Percentiles rank a stretch among this genome's conserved stretches.
phyloP scores from a whole-genome alignment of 1,140 invertebrate genomes.

The Drosophila busckii region DNA sequence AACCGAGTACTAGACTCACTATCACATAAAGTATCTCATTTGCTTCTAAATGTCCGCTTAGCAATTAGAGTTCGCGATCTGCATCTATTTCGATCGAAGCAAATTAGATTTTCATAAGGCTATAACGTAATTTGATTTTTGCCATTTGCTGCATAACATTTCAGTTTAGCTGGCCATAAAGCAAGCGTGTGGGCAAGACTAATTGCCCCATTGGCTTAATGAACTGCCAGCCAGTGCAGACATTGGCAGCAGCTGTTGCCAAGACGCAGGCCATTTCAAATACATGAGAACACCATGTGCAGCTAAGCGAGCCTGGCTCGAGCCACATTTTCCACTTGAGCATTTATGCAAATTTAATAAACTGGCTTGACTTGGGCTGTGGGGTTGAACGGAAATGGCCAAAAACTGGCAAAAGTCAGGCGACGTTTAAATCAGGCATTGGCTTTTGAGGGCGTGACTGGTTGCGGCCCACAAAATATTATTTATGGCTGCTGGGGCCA shows the following conservation, averaged over 20 bases:
- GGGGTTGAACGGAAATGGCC: conserved; percentile 1
- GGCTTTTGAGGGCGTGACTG: conserved; percentile 14
- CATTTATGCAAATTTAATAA: conserved; percentile 77
- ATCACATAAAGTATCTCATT: too few relatives aligned
- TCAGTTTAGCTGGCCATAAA: conserved; percentile 10
- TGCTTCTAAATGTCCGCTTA: too few relatives aligned
- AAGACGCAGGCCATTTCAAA: not conserved
- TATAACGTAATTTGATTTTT: too few relatives aligned
- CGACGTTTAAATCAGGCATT: conserved; percentile 16
- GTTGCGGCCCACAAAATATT: conserved; percentile 53
- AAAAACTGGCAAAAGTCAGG: conserved; percentile 21
- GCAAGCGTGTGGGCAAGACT: conserved; percentile 28
- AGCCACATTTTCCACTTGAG: conserved; percentile 32
- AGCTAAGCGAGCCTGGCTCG: conserved; percentile 2
- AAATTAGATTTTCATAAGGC: too few relatives aligned
- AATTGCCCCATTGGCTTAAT: conserved; percentile 61
- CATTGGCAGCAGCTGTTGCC: conserved; percentile 58
- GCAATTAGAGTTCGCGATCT: too few relatives aligned
- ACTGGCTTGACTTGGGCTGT: conserved; percentile 16
- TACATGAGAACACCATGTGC: conserved; percentile 15
- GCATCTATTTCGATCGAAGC: too few relatives aligned
- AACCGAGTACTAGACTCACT: too few relatives aligned
- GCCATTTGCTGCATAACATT: not conserved
- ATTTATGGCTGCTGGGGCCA: conserved; percentile 57
- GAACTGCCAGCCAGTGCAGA: conserved; percentile 52